Base-by-base conservation (phyloP, 2,797 vertebrate genomes). In the Poecilia wingei region DNA sequence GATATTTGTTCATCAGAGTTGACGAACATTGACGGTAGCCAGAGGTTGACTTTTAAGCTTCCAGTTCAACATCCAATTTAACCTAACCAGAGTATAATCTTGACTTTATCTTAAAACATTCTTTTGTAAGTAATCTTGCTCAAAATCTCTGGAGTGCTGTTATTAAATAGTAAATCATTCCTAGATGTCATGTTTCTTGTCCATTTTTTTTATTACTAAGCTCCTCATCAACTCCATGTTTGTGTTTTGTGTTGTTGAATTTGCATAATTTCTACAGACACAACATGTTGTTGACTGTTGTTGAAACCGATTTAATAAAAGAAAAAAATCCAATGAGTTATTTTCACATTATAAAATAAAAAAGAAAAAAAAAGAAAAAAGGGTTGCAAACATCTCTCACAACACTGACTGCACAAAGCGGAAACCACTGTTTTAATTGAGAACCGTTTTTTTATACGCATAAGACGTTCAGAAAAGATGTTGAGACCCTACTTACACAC, bases 381-480 rank as follows among this genome's bases (percentile, higher is more conserved):
- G 13, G 10, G 57, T 10, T 64, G 31, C 28, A 20, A 36, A 28
- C 8, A 68, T 41, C 9, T 68, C 33, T 68, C 22, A 1, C 36
- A 68, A 41, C 33, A 7, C 16, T 22, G 6, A 41, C 36, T 68
- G 33, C 31, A 36, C 31, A n/a, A 43, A 69, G 9, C 9, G 0
- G 66, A 68, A 68, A 68, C 36, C 22, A 4, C 36, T 1, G 49
- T 75, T 33, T 74, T 18, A 46, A 72, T 69, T 9, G 3, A 72
- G 20, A 72, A 79, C 25, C 49, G 20, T 68, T 14, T 18, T 76
- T 36, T 79, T 46, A 74, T 79, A 79, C 72, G 78, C 74, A 83
- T 66, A 76, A 57, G 78, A 57, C 59, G 16, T 53, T 51, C 49
- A 51, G 6, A 51, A 74, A 49, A 80, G 79, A 83, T 76, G 81